Evolutionary conservation across 1,140 invertebrate species (phyloP).

Genomic region (Pseudomyrmex sp.): DNA sequence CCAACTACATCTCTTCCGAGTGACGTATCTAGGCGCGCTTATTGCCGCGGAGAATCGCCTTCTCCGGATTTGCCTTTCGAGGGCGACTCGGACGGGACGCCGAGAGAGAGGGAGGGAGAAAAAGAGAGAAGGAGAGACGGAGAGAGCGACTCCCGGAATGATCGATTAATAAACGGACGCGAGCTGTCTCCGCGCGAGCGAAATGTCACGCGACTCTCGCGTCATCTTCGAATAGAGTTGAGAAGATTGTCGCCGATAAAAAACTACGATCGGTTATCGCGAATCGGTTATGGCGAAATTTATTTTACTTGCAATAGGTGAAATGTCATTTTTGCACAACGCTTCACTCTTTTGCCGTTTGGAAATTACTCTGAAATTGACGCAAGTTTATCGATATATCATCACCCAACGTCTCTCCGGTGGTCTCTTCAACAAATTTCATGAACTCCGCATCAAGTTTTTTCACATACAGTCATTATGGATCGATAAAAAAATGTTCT

Average conservation of each 20-base stretch:
- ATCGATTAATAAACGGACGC: conserved; percentile 81
- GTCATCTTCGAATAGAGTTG: conserved; percentile 59
- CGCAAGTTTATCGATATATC: no score
- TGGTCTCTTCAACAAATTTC: no score
- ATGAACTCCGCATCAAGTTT: no score
- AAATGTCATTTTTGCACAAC: no score
- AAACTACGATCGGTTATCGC: not conserved
- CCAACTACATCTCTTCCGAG: conserved; percentile 47
- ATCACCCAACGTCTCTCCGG: no score
- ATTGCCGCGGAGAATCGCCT: not conserved
- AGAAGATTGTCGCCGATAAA: not conserved
- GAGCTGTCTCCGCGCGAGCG: conserved; percentile 67
- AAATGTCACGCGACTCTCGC: conserved; percentile 52
- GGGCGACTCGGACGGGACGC: not conserved
- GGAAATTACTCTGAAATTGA: no score
- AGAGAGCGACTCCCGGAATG: conserved; percentile 76
- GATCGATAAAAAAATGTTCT: no score
- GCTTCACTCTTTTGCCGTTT: no score
- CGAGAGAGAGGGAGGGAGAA: conserved; percentile 52
- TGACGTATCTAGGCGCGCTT: conserved; percentile 1
- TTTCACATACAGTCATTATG: no score
- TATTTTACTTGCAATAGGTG: not conserved
- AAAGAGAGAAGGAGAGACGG: conserved; percentile 51
- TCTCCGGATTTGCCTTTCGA: not conserved
- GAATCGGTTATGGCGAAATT: not conserved